These are phyloP conservation scores for Tangara arthus DNA, from an alignment of 2,797 vertebrate genomes.

Conservation along the genomic window DNA sequence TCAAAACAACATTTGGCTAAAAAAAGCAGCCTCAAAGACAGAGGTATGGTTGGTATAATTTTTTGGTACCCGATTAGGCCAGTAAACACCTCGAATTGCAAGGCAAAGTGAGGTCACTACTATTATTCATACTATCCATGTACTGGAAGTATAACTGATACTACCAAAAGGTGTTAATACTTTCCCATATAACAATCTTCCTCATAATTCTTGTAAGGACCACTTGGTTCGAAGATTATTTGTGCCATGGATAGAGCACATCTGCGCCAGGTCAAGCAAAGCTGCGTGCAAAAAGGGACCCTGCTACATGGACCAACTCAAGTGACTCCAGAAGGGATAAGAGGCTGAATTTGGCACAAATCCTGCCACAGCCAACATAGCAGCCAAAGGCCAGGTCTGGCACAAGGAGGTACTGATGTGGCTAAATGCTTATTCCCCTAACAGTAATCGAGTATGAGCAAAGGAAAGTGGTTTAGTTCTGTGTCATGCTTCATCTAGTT, in stretches of 20 bases:
- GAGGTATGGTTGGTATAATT: neutral
- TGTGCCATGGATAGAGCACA: neutral
- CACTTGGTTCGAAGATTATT: neutral
- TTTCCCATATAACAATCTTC: neutral
- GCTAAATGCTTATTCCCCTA: neutral
- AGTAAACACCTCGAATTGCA: neutral
- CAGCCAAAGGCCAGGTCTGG: too few species aligned
- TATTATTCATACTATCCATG: rapidly evolving
- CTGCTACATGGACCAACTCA: rapidly evolving
- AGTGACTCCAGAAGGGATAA: neutral
- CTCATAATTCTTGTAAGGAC: neutral
- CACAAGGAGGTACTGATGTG: neutral
- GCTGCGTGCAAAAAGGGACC: neutral
- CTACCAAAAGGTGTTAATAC: neutral
- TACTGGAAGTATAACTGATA: neutral
- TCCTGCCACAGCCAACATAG: neutral
- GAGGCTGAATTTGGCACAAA: neutral
- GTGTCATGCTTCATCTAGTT: neutral
- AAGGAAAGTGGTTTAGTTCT: neutral
- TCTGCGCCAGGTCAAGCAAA: neutral
- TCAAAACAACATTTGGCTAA: neutral
- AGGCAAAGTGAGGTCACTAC: neutral
- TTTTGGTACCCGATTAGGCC: neutral
- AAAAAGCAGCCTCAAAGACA: neutral
- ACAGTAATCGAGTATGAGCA: neutral